These are phyloP conservation scores for Scyliorhinus canicula DNA, from an alignment of 2,797 vertebrate genomes.

Conservation along the genomic window DNA sequence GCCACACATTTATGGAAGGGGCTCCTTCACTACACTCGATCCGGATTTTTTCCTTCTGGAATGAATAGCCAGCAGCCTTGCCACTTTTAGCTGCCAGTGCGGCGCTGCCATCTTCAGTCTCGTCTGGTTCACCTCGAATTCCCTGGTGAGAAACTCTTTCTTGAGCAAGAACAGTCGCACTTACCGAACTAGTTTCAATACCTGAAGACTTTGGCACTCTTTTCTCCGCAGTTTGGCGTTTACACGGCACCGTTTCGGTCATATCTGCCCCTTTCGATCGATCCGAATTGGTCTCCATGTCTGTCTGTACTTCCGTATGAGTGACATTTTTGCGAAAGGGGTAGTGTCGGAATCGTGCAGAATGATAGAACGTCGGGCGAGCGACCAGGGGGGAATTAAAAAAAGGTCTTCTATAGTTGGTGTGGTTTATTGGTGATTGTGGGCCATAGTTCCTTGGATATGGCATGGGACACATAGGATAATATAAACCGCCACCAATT, in stretches of 20 bases:
- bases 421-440: constrained; percentile 50
- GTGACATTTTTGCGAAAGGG: constrained; percentile 51
- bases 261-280: not conserved
- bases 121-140: not conserved
- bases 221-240: not conserved
- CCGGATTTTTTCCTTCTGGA: constrained; percentile 55
- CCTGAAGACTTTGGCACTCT: not conserved
- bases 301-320: constrained; percentile 55
- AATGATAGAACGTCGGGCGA: constrained; percentile 52
- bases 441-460: constrained; percentile 37
- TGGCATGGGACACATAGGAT: constrained; percentile 17
- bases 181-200: not conserved
- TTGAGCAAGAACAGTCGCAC: not conserved
- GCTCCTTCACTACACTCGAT: constrained; percentile 55
- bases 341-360: constrained; percentile 49
- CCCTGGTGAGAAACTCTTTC: not conserved
- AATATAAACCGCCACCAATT: constrained; percentile 19
- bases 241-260: not conserved
- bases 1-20: constrained; percentile 55
- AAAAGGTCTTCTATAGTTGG: constrained; percentile 55
- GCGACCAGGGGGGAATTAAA: constrained; percentile 52
- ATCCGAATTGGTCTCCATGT: constrained; percentile 44
- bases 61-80: constrained; percentile 49
- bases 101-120: not conserved
- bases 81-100: not conserved